phyloP scores from a whole-genome alignment of 2,113 vertebrate genomes.

The Lophius piscatorius region DNA sequence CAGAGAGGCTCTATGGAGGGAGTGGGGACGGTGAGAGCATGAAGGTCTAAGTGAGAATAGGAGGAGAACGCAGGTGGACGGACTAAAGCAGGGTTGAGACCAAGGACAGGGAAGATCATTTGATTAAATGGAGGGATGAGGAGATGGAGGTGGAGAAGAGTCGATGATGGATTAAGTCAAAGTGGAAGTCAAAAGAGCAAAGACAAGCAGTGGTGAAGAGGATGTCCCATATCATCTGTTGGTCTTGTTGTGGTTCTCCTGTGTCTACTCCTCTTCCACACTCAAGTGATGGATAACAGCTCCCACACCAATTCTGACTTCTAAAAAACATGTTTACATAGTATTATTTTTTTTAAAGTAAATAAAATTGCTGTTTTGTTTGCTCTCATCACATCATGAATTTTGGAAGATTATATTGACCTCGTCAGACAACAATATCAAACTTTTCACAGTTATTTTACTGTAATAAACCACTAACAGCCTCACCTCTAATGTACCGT shows the following conservation, averaged over 20 bases:
- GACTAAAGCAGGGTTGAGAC: constrained; percentile 17
- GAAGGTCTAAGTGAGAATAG: constrained; percentile 26
- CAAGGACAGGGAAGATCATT: constrained; percentile 42
- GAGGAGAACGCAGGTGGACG: constrained; percentile 23
- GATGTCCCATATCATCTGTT: too few relatives aligned
- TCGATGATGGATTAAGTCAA: constrained; percentile 35
- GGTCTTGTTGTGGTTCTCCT: not conserved
- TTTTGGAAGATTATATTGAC: too few relatives aligned
- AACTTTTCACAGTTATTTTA: too few relatives aligned
- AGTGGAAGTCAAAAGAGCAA: constrained; percentile 17
- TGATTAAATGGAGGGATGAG: constrained; percentile 14
- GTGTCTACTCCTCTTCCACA: too few relatives aligned
- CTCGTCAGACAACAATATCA: too few relatives aligned
- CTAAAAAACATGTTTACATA: not conserved
- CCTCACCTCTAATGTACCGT: too few relatives aligned
- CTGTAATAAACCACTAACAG: too few relatives aligned
- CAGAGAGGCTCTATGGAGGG: constrained; percentile 36
- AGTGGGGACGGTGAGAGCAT: constrained; percentile 36
- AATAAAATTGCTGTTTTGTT: not conserved
- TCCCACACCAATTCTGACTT: not conserved
- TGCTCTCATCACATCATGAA: not conserved
- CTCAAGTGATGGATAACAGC: too few relatives aligned
- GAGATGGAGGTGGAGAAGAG: constrained; percentile 33
- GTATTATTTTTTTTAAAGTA: not conserved
- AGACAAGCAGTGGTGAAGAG: constrained; percentile 9